These are phyloP conservation scores for Epinotia nisella DNA, from an alignment of 2,888 invertebrate species.

Conservation along the genomic window DNA sequence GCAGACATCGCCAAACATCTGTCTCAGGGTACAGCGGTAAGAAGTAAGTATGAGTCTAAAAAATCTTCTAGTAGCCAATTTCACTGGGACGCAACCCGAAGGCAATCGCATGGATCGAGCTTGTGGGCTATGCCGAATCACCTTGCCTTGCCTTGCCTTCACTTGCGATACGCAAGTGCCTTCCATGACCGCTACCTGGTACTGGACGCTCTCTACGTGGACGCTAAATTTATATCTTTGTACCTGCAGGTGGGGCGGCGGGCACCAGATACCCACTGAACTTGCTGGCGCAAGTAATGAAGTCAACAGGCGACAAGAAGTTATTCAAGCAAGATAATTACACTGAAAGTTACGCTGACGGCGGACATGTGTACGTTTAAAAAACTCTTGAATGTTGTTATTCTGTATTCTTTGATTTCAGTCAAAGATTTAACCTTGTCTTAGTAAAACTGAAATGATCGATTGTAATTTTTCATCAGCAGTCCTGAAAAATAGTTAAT, in stretches of 20 bases:
- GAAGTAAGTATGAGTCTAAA: conserved; percentile 60
- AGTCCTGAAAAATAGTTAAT: too few species aligned
- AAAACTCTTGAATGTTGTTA: conserved; percentile 12
- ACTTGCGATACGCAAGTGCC: too few species aligned
- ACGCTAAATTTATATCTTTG: background rate
- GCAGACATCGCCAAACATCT: conserved; percentile 63
- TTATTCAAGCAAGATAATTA: conserved; percentile 65
- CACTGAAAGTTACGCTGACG: conserved; percentile 64
- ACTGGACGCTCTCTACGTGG: background rate
- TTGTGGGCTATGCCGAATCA: background rate
- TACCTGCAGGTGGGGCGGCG: conserved; percentile 63
- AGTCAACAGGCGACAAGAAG: conserved; percentile 60
- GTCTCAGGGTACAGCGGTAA: conserved; percentile 66
- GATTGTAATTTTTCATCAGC: too few species aligned
- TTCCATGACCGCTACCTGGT: too few species aligned
- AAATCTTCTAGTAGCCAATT: background rate
- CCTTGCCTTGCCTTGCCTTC: too few species aligned
- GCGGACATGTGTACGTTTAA: conserved; percentile 59
- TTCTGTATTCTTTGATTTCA: too few species aligned
- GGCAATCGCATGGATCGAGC: background rate
- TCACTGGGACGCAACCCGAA: background rate
- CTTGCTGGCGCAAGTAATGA: conserved; percentile 60
- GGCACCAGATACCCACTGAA: conserved; percentile 64
- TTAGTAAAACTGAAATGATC: too few species aligned
- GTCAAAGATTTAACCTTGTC: too few species aligned